Percentiles rank a stretch among this genome's conserved stretches.
Conservation (phyloP, 2,888 invertebrate genomes). For the Watsonalla cultraria region DNA sequence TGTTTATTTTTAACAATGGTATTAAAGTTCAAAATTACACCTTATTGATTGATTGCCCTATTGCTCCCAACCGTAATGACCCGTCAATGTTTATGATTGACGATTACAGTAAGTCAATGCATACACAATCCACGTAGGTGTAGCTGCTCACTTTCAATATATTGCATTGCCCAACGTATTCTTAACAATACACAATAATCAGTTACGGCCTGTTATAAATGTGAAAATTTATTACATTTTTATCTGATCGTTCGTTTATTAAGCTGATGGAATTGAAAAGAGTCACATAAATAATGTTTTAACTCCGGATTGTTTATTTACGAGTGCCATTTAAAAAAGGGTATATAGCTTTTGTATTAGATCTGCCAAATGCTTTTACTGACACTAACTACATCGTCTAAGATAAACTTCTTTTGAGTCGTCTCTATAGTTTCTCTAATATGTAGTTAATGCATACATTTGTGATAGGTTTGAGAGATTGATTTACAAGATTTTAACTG, state of each 20-base stretch:
- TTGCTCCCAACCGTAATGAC: conserved; percentile 24
- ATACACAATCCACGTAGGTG: not conserved
- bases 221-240: conserved; percentile 1
- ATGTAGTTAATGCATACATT: too few species aligned
- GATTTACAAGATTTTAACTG: too few species aligned
- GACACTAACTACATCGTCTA: too few species aligned
- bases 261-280: not conserved
- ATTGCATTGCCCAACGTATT: not conserved
- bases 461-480: too few species aligned
- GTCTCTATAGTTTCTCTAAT: too few species aligned
- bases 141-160: not conserved
- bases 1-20: conserved; percentile 35
- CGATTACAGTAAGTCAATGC: conserved; percentile 15
- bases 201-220: not conserved
- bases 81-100: conserved; percentile 28
- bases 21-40: conserved; percentile 18
- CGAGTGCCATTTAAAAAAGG: not conserved
- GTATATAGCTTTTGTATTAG: too few species aligned
- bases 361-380: too few species aligned
- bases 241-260: not conserved
- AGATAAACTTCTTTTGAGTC: too few species aligned
- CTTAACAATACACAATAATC: not conserved
- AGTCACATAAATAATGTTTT: not conserved
- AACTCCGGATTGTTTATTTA: not conserved
- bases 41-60: conserved; percentile 27